Base-by-base conservation (phyloP, 2,797 vertebrate genomes). In the Brachymystax lenok region DNA sequence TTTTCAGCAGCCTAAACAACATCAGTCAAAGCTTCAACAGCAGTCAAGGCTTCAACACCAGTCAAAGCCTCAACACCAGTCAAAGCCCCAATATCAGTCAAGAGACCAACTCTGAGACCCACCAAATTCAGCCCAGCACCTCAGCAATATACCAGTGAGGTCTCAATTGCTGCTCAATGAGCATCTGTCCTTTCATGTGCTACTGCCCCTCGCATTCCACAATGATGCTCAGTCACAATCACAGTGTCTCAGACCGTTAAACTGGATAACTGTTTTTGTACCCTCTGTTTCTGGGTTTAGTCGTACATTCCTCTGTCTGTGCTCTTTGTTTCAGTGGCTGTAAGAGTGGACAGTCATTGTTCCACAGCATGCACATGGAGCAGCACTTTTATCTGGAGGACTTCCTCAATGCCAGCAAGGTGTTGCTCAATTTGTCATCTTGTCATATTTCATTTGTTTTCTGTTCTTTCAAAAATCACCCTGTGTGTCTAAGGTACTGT, bases 351-450 rank as follows among this genome's bases (percentile, higher is more conserved):
- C n/a, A 54, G 6, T 85, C 83, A 13, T 61, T 85, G 69, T 85
- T 82, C 72, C 51, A 77, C 69, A 82, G 76, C 69, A 79, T 82
- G 76, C n/a, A 74, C 27, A 75, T 82, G 74, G 3, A 73, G 12
- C 24, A 77, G 50, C 66, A 14, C 1, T 85, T 85, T 68, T 64
- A 78, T 35, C 61, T 82, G 76, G 77, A 78, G 30, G 30, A 74
- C 7, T 80, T 85, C 69, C 79, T 85, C 7, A 75, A 80, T 27
- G 19, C 69, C 54, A 75, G 40, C 73, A 77, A 73, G 83, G 83
- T 85, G 28, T 54, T 46, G 10, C 10, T 13, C 40, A 46, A 13
- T 46, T 12, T 46, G 40, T 10, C 40, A 46, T 46, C 40, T 46
- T 35, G 33, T 46, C 40, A 14, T 51, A 21, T n/a, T 24, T 46